Evolutionary conservation across 1,140 invertebrate species (phyloP).

Genomic region (Pseudomyrmex pallidus): DNA sequence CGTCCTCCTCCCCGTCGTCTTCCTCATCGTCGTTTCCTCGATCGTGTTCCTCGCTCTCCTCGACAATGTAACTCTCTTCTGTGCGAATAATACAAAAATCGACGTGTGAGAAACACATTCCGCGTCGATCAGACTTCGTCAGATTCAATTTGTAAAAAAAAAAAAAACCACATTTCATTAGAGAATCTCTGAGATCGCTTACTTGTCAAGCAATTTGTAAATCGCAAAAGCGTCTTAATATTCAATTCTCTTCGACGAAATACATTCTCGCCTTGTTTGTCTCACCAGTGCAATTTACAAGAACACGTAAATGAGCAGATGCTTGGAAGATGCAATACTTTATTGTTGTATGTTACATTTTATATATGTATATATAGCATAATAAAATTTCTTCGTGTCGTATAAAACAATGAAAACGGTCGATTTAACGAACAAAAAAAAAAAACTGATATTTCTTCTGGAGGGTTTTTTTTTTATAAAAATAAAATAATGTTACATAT

Average conservation of each 20-base stretch:
- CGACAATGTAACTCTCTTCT: conserved; percentile 42
- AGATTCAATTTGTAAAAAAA: too few species aligned
- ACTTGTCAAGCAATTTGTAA: too few species aligned
- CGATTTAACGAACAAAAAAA: too few species aligned
- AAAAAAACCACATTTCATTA: too few species aligned
- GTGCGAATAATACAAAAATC: conserved; percentile 3
- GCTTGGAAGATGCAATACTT: neutral
- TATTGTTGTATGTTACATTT: neutral
- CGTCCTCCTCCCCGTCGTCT: conserved; percentile 74
- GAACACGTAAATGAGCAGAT: neutral
- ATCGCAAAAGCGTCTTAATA: neutral
- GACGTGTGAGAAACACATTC: too few species aligned
- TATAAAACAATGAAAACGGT: neutral
- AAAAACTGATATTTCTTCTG: too few species aligned
- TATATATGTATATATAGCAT: neutral
- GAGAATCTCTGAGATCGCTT: too few species aligned
- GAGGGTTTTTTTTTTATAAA: too few species aligned
- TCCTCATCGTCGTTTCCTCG: conserved; percentile 77
- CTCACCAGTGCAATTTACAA: neutral
- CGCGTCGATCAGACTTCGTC: too few species aligned
- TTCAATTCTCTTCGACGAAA: too few species aligned
- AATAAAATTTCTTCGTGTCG: neutral
- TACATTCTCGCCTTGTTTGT: too few species aligned
- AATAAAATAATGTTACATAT: too few species aligned
- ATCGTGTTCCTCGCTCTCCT: conserved; percentile 75